Evolutionary conservation across 2,113 vertebrate species (phyloP).

Genomic region (Siniperca chuatsi): DNA sequence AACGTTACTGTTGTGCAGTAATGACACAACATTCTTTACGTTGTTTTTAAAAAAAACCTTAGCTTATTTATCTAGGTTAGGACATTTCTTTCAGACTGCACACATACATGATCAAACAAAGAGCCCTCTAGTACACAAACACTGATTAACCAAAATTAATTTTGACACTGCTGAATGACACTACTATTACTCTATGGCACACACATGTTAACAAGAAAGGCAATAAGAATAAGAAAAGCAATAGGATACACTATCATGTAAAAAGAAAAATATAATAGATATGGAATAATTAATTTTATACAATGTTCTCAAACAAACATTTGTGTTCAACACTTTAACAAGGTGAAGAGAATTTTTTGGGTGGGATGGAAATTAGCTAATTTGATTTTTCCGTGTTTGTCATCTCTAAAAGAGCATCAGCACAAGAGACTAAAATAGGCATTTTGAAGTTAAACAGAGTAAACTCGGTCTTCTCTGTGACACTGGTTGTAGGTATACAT

Average conservation of each 20-base stretch:
- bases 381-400: background rate
- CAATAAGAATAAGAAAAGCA: background rate
- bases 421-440: background rate
- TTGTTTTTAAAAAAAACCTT: background rate
- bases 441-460: background rate
- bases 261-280: background rate
- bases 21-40: conserved; percentile 4
- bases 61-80: background rate
- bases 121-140: background rate
- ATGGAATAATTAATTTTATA: background rate
- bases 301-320: conserved; percentile 1
- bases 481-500: background rate
- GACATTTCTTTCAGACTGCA: background rate
- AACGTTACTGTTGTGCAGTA: conserved; percentile 27
- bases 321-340: background rate
- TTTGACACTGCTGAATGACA: background rate
- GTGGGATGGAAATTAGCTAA: background rate
- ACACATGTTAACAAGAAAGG: background rate
- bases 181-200: background rate
- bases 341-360: background rate
- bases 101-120: background rate
- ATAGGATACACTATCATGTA: background rate
- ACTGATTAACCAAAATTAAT: background rate
- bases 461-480: conserved; percentile 18
- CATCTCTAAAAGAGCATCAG: background rate